A percentile compares a stretch with the other conserved stretches of the same genome.
Conservation (phyloP, 2,113 vertebrate genomes). For the Actenoides lindsayi region DNA sequence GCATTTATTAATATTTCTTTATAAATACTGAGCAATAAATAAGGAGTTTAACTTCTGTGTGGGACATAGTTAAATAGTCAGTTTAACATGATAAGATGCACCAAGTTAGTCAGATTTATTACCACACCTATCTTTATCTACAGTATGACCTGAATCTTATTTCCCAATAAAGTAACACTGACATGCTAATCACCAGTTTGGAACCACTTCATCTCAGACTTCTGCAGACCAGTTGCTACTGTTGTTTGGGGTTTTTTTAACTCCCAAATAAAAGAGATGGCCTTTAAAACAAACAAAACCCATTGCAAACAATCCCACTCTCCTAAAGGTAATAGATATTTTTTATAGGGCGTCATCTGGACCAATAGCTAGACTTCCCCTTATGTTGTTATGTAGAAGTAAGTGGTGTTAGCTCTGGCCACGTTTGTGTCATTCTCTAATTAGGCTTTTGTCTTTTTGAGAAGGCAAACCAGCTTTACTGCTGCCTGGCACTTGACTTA, state of each 20-base stretch:
- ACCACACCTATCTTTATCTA: not conserved
- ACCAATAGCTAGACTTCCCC: fast-evolving
- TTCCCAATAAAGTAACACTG: not conserved
- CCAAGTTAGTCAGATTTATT: not conserved
- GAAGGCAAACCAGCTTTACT: not conserved
- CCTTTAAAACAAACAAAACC: not conserved
- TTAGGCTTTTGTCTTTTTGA: not conserved
- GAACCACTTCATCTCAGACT: not conserved
- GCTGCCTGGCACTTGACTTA: not conserved
- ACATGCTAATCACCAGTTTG: not conserved
- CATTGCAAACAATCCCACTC: not conserved
- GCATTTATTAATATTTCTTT: not conserved
- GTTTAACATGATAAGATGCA: not conserved
- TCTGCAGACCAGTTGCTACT: not conserved
- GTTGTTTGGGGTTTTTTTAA: too few relatives aligned
- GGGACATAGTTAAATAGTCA: not conserved
- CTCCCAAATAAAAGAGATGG: not conserved
- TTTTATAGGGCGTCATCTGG: not conserved
- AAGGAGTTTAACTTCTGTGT: not conserved
- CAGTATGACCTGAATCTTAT: not conserved
- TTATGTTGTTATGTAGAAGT: not conserved
- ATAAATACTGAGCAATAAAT: not conserved
- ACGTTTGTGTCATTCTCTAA: not conserved
- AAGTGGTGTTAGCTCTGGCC: not conserved
- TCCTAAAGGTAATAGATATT: not conserved